phyloP scores from a whole-genome alignment of 2,888 invertebrate genomes.

The Odontomyia ornata region DNA sequence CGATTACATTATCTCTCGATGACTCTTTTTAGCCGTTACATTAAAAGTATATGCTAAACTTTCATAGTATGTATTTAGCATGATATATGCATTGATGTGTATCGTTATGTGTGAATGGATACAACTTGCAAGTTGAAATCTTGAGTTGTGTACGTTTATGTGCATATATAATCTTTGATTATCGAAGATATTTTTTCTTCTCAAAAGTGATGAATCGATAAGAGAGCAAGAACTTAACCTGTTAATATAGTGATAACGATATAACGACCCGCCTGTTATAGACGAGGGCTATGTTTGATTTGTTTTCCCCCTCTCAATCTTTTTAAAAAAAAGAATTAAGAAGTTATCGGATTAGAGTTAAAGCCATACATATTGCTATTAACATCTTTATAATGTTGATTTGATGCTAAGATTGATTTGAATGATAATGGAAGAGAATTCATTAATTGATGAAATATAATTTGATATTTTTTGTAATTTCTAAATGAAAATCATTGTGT shows the following conservation, averaged over 20 bases:
- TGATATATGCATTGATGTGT: background rate
- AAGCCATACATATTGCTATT: constrained; percentile 37
- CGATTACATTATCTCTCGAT: background rate
- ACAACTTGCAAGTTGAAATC: background rate
- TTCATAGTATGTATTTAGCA: background rate
- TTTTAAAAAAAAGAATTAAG: background rate
- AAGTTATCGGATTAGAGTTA: constrained; percentile 35
- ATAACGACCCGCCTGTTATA: background rate
- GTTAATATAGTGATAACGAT: constrained; percentile 13
- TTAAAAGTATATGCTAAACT: too few species aligned
- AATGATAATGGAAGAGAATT: constrained; percentile 11
- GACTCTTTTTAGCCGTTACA: too few species aligned
- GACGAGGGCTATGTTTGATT: constrained; percentile 12
- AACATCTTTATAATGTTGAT: constrained; percentile 39
- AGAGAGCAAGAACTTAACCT: constrained; percentile 5
- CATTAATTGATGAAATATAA: constrained; percentile 18
- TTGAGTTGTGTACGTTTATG: too few species aligned
- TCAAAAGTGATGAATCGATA: constrained; percentile 5
- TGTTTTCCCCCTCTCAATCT: background rate
- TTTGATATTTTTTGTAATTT: constrained; percentile 43
- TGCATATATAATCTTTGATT: too few species aligned
- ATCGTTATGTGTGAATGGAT: background rate
- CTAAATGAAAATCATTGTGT: constrained; percentile 12
- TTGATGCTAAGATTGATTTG: constrained; percentile 23
- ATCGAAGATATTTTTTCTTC: background rate